A percentile compares a stretch with the other conserved stretches of the same genome.
Conservation (phyloP, 2,797 vertebrate genomes). For the Mus caroli region DNA sequence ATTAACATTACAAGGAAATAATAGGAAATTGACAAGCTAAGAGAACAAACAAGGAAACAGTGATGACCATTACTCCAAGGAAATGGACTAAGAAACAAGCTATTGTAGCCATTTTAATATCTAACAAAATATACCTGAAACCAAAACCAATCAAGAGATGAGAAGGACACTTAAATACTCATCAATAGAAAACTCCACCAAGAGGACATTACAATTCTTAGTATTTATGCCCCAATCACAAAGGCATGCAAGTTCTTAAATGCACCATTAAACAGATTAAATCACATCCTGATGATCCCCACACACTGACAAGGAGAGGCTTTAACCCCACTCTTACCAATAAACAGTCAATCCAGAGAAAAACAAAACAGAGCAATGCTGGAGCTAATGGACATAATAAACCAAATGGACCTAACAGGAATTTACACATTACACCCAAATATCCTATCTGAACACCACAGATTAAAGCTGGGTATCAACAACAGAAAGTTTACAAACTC, state of each 20-base stretch:
- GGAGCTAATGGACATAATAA: not conserved
- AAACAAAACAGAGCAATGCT: not conserved
- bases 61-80: not conserved
- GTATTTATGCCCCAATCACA: not conserved
- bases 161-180: not conserved
- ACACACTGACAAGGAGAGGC: not conserved
- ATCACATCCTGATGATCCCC: not conserved
- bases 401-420: not conserved
- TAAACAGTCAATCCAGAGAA: not conserved
- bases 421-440: not conserved
- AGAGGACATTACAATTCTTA: not conserved
- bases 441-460: not conserved
- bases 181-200: not conserved
- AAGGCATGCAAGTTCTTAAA: not conserved
- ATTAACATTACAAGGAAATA: conserved; percentile 12
- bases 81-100: not conserved
- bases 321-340: not conserved
- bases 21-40: not conserved
- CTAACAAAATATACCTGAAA: not conserved
- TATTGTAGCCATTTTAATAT: not conserved
- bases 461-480: not conserved
- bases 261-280: not conserved
- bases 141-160: not conserved
- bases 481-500: not conserved
- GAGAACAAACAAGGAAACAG: not conserved